Evolutionary conservation across 2,113 vertebrate genomes (phyloP).

Genomic region (Monopterus albus): DNA sequence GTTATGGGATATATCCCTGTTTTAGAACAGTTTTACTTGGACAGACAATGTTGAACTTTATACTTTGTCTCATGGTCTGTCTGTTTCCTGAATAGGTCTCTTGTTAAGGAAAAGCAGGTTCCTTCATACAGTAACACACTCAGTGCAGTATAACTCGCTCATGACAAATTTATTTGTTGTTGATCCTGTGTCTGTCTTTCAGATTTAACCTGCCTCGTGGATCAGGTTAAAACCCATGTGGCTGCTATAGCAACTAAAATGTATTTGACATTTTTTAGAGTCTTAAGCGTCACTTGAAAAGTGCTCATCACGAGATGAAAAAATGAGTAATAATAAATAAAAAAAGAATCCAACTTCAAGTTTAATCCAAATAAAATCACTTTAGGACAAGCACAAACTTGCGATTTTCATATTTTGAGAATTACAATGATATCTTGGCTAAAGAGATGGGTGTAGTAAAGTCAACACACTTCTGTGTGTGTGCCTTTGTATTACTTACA

Average conservation of each 20-base stretch:
- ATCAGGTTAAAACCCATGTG: conserved; percentile 36
- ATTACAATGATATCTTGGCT: background rate
- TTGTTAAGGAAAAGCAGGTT: background rate
- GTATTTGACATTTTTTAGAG: conserved; percentile 64
- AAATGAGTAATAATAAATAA: background rate
- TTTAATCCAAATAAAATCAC: too few species aligned
- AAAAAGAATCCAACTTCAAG: too few species aligned
- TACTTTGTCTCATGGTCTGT: conserved; percentile 15
- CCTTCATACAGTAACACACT: conserved; percentile 9
- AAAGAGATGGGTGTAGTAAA: background rate
- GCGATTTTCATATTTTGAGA: background rate
- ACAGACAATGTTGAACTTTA: conserved; percentile 33
- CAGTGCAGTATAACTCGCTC: conserved; percentile 8
- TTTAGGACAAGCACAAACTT: too few species aligned
- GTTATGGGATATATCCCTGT: conserved; percentile 44
- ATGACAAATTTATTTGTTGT: conserved; percentile 43
- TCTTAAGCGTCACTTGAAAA: conserved; percentile 27
- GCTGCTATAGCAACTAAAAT: conserved; percentile 60
- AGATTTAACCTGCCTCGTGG: conserved; percentile 39
- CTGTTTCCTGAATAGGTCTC: background rate
- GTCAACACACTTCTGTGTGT: background rate
- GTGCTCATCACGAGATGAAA: background rate
- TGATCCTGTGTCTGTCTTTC: conserved; percentile 33
- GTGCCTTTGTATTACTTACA: too few species aligned
- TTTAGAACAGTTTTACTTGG: conserved; percentile 30